Evolutionary conservation across 2,797 vertebrate genomes (phyloP), one percentile per base, ranked within the genome.

Genomic region (Leuciscus waleckii): DNA sequence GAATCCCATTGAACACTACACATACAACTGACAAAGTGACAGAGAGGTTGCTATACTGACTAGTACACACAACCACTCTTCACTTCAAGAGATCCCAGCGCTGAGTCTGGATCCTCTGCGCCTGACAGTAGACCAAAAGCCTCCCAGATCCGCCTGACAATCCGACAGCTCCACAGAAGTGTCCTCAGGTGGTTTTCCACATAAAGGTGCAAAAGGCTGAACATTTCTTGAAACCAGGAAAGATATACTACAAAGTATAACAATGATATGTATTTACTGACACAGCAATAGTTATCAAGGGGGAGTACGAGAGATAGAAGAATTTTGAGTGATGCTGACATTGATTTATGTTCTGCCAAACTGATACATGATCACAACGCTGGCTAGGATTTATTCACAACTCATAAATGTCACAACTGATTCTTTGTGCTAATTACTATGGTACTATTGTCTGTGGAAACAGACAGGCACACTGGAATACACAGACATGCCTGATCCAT

Each of bases 351-450:
- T 63, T 49, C 56, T 23, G 39, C 26, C 23, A 32, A 49, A 83
- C 71, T 56, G 61, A 43, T 69, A 49, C 46, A 29, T 78, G 82
- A 78, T 78, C 74, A 84, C 63, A 78, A 78, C 0, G 2, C 21
- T 70, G 51, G 26, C 46, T 77, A n/a, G 43, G 43, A 67, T 67
- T 67, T 75, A 75, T 75, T 77, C 63, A 56, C 43, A 69, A 43
- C 73, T 84, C 49, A 77, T 83, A 77, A 77, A 84, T 77, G 73
- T 56, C 73, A 83, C 43, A 68, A 67, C 74, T 77, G 43, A 43
- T 84, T 77, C 43, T 84, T 69, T 77, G 63, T 29, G 41, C 46
- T 69, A 69, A 83, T 63, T 75, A 51, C 16, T 23, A n/a, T 13
- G 46, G 14, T 75, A 49, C 14, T 39, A 32, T 17, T 41, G 43